These are phyloP conservation scores for Dascyllus trimaculatus DNA, from an alignment of 2,113 vertebrate genomes.

Conservation along the genomic window DNA sequence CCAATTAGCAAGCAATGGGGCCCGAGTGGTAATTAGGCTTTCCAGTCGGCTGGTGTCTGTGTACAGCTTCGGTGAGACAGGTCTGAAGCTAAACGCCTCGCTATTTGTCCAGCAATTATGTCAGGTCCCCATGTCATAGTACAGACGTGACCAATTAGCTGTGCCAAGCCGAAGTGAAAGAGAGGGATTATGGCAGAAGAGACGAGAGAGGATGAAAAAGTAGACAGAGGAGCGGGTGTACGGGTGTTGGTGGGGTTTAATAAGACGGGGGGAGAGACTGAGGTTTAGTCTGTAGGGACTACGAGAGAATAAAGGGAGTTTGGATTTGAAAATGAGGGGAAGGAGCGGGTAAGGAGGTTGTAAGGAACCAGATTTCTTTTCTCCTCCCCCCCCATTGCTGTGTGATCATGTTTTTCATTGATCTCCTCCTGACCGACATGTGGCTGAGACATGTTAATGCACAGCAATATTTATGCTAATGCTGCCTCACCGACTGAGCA, in stretches of 20 bases:
- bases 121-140: constrained; percentile 82
- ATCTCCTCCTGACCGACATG: constrained; percentile 73
- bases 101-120: constrained; percentile 86
- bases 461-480: constrained; percentile 71
- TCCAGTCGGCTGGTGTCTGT: constrained; percentile 77
- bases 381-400: constrained; percentile 7
- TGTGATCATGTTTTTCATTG: constrained; percentile 72
- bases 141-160: constrained; percentile 86
- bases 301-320: constrained; percentile 55
- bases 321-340: constrained; percentile 55
- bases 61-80: constrained; percentile 78
- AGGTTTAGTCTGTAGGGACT: constrained; percentile 58
- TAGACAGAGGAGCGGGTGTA: constrained; percentile 44
- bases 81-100: constrained; percentile 79
- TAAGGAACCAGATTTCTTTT: constrained; percentile 46
- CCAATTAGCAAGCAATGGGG: constrained; percentile 81
- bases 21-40: constrained; percentile 79
- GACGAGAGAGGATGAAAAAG: constrained; percentile 68
- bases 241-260: constrained; percentile 34
- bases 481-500: constrained; percentile 22
- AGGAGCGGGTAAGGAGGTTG: constrained; percentile 37
- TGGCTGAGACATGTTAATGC: constrained; percentile 66
- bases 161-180: constrained; percentile 74
- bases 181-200: constrained; percentile 80
- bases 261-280: constrained; percentile 15